phyloP scores from a whole-genome alignment of 2,797 vertebrate genomes.

The Fundulus diaphanus region DNA sequence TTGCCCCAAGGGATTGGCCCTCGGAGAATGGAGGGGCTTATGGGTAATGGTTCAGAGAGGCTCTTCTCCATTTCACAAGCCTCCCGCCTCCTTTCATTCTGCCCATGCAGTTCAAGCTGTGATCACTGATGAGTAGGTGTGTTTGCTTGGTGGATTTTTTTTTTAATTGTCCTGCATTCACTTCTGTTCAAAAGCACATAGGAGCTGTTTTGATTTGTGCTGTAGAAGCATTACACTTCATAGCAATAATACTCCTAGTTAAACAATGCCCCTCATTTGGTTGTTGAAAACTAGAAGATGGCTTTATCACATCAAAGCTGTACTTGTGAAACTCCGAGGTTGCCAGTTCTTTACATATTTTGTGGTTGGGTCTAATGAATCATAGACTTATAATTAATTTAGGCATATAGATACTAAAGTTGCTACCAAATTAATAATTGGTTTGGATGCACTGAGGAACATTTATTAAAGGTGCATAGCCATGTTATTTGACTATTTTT shows the following conservation, averaged over 20 bases:
- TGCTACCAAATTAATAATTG: not conserved
- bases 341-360: not conserved
- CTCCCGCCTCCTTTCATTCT: slow-evolving; percentile 31
- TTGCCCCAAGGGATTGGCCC: slow-evolving; percentile 78
- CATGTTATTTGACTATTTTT: not conserved
- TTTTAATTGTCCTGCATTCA: slow-evolving; percentile 40
- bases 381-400: not conserved
- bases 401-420: not conserved
- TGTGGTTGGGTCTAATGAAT: not conserved
- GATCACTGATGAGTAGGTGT: slow-evolving; percentile 60
- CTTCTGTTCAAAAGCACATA: slow-evolving; percentile 23
- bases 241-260: slow-evolving; percentile 16
- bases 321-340: not conserved
- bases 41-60: slow-evolving; percentile 77
- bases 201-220: slow-evolving; percentile 27
- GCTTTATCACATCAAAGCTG: slow-evolving; percentile 7
- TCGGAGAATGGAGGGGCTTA: slow-evolving; percentile 66
- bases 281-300: slow-evolving; percentile 9
- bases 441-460: too few species aligned
- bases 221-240: slow-evolving; percentile 17
- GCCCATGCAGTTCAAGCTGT: slow-evolving; percentile 41
- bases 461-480: not conserved
- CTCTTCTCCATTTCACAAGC: slow-evolving; percentile 68
- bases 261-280: slow-evolving; percentile 17
- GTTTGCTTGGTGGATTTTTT: slow-evolving; percentile 66